phyloP scores from a whole-genome alignment of 2,888 invertebrate genomes.

The Graphium colonna region DNA sequence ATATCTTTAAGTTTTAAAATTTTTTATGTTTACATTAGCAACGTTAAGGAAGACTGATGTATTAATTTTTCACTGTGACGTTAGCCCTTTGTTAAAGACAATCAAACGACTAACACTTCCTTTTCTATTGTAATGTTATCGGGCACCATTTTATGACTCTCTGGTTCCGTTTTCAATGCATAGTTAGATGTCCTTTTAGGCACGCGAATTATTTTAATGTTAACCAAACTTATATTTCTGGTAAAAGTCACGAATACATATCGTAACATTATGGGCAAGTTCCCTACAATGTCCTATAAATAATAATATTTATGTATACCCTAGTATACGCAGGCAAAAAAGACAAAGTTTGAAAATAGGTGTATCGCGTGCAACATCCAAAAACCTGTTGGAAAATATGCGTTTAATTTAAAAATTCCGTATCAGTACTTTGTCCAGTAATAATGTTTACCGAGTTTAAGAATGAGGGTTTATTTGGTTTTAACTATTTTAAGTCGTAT shows the following conservation, averaged over 20 bases:
- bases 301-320: background rate
- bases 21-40: background rate
- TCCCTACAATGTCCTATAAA: background rate
- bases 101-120: constrained; percentile 17
- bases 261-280: background rate
- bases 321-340: background rate
- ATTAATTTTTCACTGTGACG: constrained; percentile 10
- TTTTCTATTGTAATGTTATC: constrained; percentile 21
- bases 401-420: background rate
- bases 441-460: background rate
- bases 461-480: background rate
- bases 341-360: background rate
- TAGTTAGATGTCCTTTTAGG: constrained; percentile 8
- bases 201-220: constrained; percentile 5
- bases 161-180: constrained; percentile 12
- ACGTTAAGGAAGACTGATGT: background rate
- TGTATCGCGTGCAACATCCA: background rate
- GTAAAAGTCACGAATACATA: background rate
- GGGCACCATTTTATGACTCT: constrained; percentile 7
- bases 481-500: background rate
- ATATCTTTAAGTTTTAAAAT: background rate
- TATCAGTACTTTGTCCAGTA: background rate
- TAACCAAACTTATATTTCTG: background rate
- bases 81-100: constrained; percentile 20
- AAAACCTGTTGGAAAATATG: background rate